These are phyloP conservation scores for Cydia amplana DNA, from an alignment of 1,140 invertebrate species.

Conservation along the genomic window DNA sequence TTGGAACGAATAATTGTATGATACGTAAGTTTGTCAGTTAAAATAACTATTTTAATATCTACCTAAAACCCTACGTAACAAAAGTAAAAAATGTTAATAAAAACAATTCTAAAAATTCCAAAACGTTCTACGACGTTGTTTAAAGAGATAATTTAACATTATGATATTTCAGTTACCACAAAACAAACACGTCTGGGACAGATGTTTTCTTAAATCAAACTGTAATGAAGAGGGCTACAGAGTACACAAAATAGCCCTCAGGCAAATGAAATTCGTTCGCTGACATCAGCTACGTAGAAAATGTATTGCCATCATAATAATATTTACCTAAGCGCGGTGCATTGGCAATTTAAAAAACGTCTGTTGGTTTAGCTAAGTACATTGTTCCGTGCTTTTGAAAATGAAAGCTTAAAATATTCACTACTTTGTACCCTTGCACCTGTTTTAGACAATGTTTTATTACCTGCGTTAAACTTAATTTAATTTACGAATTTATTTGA, in stretches of 20 bases:
- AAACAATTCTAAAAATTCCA: not conserved
- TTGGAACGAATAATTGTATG: too few species aligned
- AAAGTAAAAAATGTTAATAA: not conserved
- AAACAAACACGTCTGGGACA: conserved; percentile 47
- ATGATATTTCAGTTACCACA: conserved; percentile 16
- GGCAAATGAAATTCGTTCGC: conserved; percentile 46
- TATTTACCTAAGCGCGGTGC: conserved; percentile 32
- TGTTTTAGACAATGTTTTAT: not conserved
- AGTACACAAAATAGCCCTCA: conserved; percentile 41
- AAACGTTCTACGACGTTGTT: not conserved
- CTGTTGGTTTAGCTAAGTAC: conserved; percentile 6
- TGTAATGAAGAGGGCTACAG: conserved; percentile 43
- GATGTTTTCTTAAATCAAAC: conserved; percentile 51
- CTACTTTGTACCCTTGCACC: not conserved
- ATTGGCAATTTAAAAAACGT: conserved; percentile 35
- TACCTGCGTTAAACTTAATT: not conserved
- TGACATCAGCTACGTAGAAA: conserved; percentile 43
- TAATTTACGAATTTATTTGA: not conserved
- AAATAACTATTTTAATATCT: not conserved
- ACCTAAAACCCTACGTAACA: not conserved
- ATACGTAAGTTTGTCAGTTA: too few species aligned
- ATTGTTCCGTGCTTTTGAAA: not conserved
- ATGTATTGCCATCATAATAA: conserved; percentile 28
- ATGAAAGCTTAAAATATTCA: conserved; percentile 46
- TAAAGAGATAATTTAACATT: conserved; percentile 20